A percentile compares a stretch with the other conserved stretches of the same genome.
Conservation (phyloP, 2,797 vertebrate genomes). For the Leuciscus waleckii region DNA sequence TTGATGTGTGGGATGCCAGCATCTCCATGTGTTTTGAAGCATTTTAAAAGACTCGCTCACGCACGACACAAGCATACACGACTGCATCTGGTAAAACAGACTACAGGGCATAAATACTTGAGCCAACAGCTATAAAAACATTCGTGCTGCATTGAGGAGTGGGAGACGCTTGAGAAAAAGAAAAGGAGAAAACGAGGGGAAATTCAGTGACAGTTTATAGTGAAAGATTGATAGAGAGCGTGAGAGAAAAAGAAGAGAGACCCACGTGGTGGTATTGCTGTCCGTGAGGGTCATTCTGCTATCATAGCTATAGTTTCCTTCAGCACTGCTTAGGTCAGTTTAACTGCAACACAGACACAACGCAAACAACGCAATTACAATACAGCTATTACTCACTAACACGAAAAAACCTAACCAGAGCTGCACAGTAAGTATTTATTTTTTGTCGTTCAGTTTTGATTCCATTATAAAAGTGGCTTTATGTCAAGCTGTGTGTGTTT, state of each 20-base stretch:
- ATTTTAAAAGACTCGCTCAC: not conserved
- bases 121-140: not conserved
- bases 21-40: conserved; percentile 33
- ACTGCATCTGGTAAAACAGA: conserved; percentile 10
- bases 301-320: conserved; percentile 73
- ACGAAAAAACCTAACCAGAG: not conserved
- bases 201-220: not conserved
- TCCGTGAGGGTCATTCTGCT: conserved; percentile 72
- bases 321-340: not conserved
- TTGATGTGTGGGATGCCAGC: conserved; percentile 33
- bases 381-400: not conserved
- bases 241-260: conserved; percentile 28
- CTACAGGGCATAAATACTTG: conserved; percentile 36
- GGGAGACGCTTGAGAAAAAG: not conserved
- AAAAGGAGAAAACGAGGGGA: not conserved
- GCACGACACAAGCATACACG: conserved; percentile 15
- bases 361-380: not conserved
- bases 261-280: conserved; percentile 67
- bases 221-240: not conserved
- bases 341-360: conserved; percentile 7
- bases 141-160: not conserved
- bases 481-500: conserved; percentile 15
- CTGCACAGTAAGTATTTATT: conserved; percentile 15
- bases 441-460: not conserved
- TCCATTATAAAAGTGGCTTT: not conserved